These are phyloP conservation scores for Sebastes wilsoni DNA, from an alignment of 2,797 vertebrate species.

Conservation along the genomic window DNA sequence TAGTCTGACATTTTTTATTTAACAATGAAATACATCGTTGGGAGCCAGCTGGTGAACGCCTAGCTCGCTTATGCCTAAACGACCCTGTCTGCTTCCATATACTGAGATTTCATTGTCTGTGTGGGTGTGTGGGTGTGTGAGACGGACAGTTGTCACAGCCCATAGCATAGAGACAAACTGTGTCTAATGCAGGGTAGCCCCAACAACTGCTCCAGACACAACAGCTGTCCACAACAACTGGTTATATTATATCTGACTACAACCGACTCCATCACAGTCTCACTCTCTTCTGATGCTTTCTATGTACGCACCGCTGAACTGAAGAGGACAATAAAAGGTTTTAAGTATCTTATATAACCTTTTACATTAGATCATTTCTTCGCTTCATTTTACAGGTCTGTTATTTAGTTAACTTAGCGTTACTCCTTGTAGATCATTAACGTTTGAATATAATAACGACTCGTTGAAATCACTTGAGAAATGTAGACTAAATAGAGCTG, in stretches of 20 bases:
- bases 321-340: neutral
- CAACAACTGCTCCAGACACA: slow-evolving; percentile 15
- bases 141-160: neutral
- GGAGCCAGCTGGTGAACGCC: neutral
- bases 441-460: too few species aligned
- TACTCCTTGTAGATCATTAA: too few species aligned
- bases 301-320: neutral
- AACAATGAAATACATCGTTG: neutral
- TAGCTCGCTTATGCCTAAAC: neutral
- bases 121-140: neutral
- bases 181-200: neutral
- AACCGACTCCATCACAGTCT: neutral
- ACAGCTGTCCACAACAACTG: neutral
- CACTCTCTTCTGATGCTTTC: neutral
- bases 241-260: neutral
- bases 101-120: neutral
- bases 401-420: too few species aligned
- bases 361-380: too few species aligned
- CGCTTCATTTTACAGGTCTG: too few species aligned
- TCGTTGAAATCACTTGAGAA: too few species aligned
- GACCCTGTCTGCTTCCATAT: neutral
- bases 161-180: neutral
- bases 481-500: too few species aligned
- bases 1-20: neutral
- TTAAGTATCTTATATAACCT: too few species aligned